A percentile compares a stretch with the other conserved stretches of the same genome.
Conservation (phyloP, 2,888 invertebrate genomes). For the Drosophila kanekoi region DNA sequence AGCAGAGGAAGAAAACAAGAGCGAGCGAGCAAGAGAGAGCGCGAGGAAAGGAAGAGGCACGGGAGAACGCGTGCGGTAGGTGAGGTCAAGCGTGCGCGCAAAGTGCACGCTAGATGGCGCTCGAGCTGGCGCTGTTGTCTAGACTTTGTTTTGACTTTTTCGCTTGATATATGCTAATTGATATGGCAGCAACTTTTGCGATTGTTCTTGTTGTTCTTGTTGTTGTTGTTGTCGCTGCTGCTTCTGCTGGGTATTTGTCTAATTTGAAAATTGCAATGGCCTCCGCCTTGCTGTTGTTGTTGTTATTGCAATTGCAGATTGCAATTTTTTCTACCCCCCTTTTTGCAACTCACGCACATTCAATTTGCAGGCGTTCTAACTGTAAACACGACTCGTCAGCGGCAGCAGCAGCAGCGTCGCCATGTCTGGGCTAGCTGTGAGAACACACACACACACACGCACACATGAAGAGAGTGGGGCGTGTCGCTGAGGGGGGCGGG, state of each 20-base stretch:
- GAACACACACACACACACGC: conserved; percentile 4
- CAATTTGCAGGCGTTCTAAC: conserved; percentile 61
- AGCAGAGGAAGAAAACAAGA: background rate
- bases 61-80: background rate
- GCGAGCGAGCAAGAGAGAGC: background rate
- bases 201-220: conserved; percentile 34
- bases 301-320: conserved; percentile 25
- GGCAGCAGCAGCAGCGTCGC: conserved; percentile 56
- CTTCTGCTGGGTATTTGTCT: conserved; percentile 39
- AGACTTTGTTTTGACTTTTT: conserved; percentile 66
- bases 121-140: conserved; percentile 54
- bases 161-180: conserved; percentile 66
- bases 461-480: conserved; percentile 8
- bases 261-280: conserved; percentile 75
- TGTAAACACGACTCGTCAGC: conserved; percentile 73
- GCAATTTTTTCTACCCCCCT: conserved; percentile 31
- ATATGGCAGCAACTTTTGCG: conserved; percentile 55
- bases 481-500: conserved; percentile 39
- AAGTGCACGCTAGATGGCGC: conserved; percentile 58
- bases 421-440: conserved; percentile 62
- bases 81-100: conserved; percentile 15
- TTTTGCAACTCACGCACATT: conserved; percentile 64
- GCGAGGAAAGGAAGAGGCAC: background rate
- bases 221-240: conserved; percentile 16
- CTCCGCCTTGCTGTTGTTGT: conserved; percentile 37